Evolutionary conservation across 2,888 invertebrate genomes (phyloP).

Genomic region (Axea sp.): DNA sequence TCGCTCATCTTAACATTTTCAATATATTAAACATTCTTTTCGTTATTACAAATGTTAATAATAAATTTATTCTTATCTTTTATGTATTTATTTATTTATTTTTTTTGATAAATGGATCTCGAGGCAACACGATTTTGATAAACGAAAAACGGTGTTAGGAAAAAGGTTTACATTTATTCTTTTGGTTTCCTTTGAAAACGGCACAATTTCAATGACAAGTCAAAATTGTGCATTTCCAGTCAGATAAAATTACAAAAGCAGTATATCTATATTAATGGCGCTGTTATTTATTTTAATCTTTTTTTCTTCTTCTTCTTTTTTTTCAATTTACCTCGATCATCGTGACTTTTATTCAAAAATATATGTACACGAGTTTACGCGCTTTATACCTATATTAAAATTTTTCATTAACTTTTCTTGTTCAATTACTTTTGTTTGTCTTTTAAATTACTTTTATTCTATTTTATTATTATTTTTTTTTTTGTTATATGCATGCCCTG

Average conservation of each 20-base stretch:
- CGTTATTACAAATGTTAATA: conserved; percentile 74
- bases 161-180: conserved; percentile 13
- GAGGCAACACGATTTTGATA: conserved; percentile 47
- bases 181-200: conserved; percentile 17
- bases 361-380: conserved; percentile 73
- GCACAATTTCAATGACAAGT: conserved; percentile 37
- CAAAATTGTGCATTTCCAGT: conserved; percentile 42
- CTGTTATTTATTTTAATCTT: conserved; percentile 26
- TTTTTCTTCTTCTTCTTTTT: conserved; percentile 10
- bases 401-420: conserved; percentile 45
- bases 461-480: conserved; percentile 6
- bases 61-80: conserved; percentile 65
- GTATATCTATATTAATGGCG: conserved; percentile 45
- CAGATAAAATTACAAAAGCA: conserved; percentile 47
- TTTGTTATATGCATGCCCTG: conserved; percentile 59
- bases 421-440: conserved; percentile 48
- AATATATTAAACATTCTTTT: conserved; percentile 74
- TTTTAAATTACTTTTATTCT: conserved; percentile 35
- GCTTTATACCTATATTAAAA: conserved; percentile 69
- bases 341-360: conserved; percentile 72
- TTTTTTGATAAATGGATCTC: conserved; percentile 35
- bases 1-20: conserved; percentile 65
- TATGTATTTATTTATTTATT: conserved; percentile 9
- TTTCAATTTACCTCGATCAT: conserved; percentile 37
- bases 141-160: conserved; percentile 29